Evolutionary conservation across 2,888 invertebrate species (phyloP), one percentile per base, ranked within the genome.

Genomic region (Dynastes maya): DNA sequence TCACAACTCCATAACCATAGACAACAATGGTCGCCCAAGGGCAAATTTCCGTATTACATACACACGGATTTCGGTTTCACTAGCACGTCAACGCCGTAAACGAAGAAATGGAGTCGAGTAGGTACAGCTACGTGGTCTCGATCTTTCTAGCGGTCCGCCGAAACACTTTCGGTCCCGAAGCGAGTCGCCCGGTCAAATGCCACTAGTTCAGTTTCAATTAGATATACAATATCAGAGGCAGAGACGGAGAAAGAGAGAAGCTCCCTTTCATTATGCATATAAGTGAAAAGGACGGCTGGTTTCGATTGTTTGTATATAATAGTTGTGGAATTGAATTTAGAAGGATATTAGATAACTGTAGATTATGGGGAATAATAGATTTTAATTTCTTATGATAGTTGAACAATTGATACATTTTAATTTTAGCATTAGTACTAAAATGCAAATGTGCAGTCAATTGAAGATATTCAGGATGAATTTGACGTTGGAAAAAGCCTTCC

Each of bases 101-200:
- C 53, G 53, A 53, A 61, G 61, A 61, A 61, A 22, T 61, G 61
- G 22, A 61, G 16, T 61, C 61, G 61, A 58, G 58, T 71, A 71
- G 55, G 27, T 40, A 77, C 77, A 68, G 77, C 68, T 77, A 77
- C 58, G 45, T 68, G 77, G 70, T 61, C 77, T 77, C 77, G 77
- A 77, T 77, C 77, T 77, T 71, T 71, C 77, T 77, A 77, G 68
- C 77, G 77, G 77, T 77, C 77, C 68, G 32, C 70, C 77, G 68
- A 77, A 77, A 77, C 77, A 77, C 77, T 77, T 77, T 77, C 77
- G 68, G 77, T 70, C 63, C 71, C 58, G 11, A 55, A 51, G 71
- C 49, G 27, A 13, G 53, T 51, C 68, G 58, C 27, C 16, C 77
- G 77, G 70, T 77, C 61, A 77, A 63, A 68, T 63, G 70, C 67